These are phyloP conservation scores for Apeltes quadracus DNA, from an alignment of 2,113 vertebrate genomes.

Conservation along the genomic window DNA sequence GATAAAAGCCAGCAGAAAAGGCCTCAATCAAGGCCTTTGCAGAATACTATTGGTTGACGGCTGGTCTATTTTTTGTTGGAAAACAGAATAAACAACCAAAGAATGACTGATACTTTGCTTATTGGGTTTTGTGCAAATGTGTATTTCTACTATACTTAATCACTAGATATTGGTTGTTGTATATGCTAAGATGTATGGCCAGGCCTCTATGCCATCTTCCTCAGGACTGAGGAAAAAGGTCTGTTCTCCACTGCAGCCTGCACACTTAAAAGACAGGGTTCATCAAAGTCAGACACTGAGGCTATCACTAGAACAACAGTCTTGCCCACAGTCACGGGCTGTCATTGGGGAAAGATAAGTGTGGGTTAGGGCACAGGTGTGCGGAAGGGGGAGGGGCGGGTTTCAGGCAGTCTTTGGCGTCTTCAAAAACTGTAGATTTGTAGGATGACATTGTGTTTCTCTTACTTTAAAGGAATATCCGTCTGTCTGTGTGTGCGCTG, in stretches of 20 bases:
- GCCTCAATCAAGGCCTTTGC: neutral
- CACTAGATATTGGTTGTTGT: no score
- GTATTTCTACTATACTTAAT: no score
- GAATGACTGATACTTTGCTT: neutral
- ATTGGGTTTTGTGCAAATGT: neutral
- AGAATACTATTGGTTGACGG: neutral
- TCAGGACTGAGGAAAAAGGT: neutral
- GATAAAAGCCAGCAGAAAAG: neutral
- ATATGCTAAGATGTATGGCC: neutral
- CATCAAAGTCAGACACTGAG: constrained; percentile 39
- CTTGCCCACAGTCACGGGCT: constrained; percentile 5
- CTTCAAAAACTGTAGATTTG: neutral
- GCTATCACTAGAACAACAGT: constrained; percentile 6
- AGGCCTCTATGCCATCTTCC: neutral
- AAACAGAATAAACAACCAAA: neutral
- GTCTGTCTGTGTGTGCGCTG: no score
- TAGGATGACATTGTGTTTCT: neutral
- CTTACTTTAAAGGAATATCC: no score
- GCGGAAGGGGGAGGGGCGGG: no score
- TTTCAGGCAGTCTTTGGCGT: neutral
- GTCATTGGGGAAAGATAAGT: constrained; percentile 2
- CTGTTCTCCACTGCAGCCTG: constrained; percentile 15
- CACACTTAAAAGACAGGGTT: constrained; percentile 28
- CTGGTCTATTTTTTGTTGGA: neutral
- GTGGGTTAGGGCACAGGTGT: neutral